A percentile compares a stretch with the other conserved stretches of the same genome.
Evolutionary conservation across 2,113 vertebrate species (phyloP).

Genomic region (Onychostoma macrolepis): DNA sequence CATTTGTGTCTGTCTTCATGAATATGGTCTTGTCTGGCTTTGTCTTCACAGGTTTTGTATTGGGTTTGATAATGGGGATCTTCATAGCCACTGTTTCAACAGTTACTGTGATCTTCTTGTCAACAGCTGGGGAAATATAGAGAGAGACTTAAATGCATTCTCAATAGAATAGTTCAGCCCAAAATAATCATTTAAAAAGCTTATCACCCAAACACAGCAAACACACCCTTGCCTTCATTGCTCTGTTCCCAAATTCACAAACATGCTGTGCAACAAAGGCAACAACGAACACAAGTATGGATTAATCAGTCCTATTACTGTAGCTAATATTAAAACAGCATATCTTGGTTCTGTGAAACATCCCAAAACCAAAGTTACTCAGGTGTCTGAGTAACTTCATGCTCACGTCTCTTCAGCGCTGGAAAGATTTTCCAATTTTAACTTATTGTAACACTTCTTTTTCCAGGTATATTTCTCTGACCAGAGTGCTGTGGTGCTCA

Average conservation of each 20-base stretch:
- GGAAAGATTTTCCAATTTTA: not conserved
- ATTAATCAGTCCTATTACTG: no score
- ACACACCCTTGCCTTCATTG: no score
- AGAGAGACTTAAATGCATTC: not conserved
- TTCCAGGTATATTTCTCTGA: no score
- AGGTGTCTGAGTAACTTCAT: no score
- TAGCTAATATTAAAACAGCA: no score
- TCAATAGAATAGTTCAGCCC: not conserved
- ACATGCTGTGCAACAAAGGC: not conserved
- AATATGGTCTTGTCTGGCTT: constrained; percentile 59
- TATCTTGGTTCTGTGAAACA: not conserved
- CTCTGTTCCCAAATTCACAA: not conserved
- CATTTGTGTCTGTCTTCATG: constrained; percentile 45
- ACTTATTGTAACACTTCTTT: not conserved
- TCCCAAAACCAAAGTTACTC: not conserved
- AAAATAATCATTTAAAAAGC: no score
- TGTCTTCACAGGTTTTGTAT: constrained; percentile 44
- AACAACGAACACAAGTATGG: not conserved
- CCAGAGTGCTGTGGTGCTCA: no score
- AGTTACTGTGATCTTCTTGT: constrained; percentile 59
- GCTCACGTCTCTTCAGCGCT: no score
- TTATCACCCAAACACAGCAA: no score
- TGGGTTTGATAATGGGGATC: constrained; percentile 46
- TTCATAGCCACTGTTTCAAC: constrained; percentile 56
- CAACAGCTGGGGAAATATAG: constrained; percentile 59